A percentile compares a stretch with the other conserved stretches of the same genome.
phyloP scores from a whole-genome alignment of 2,113 vertebrate species.

The Dolichallabes microphthalmus region DNA sequence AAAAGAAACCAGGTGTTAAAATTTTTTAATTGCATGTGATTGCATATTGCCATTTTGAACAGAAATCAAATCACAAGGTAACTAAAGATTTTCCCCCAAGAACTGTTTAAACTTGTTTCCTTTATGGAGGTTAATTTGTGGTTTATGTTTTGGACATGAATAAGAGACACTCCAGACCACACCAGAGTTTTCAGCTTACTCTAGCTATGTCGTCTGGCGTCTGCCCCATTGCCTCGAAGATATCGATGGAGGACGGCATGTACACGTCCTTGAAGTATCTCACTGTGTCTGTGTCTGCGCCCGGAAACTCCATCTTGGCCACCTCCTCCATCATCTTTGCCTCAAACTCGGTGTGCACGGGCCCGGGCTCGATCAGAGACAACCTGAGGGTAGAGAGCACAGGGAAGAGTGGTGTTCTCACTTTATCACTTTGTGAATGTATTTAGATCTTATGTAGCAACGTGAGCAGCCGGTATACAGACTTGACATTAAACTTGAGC shows the following conservation, averaged over 20 bases:
- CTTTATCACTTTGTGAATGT: slow-evolving; percentile 26
- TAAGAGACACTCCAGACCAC: not conserved
- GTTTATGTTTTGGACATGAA: not conserved
- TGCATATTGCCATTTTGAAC: not conserved
- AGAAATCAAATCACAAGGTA: not conserved
- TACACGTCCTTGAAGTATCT: slow-evolving; percentile 80
- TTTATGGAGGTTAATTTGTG: not conserved
- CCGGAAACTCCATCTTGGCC: slow-evolving; percentile 75
- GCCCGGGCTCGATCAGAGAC: slow-evolving; percentile 81
- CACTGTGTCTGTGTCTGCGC: slow-evolving; percentile 73
- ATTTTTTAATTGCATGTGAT: not conserved
- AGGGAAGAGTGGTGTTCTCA: not conserved
- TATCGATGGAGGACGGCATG: slow-evolving; percentile 75
- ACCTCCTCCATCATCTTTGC: slow-evolving; percentile 80
- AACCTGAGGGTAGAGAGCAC: slow-evolving; percentile 60
- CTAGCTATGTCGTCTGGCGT: slow-evolving; percentile 76
- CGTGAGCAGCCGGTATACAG: slow-evolving; percentile 57
- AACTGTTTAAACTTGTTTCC: not conserved
- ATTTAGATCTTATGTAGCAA: not conserved
- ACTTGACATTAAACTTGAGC: slow-evolving; percentile 88
- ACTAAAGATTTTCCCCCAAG: not conserved
- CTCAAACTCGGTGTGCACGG: slow-evolving; percentile 81
- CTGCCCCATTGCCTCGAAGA: slow-evolving; percentile 80
- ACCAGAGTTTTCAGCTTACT: slow-evolving; percentile 57
- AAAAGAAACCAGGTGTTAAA: not conserved